Conservation (phyloP, 35 echinoderm and acorn worm species). For the Apostichopus parvimensis region DNA sequence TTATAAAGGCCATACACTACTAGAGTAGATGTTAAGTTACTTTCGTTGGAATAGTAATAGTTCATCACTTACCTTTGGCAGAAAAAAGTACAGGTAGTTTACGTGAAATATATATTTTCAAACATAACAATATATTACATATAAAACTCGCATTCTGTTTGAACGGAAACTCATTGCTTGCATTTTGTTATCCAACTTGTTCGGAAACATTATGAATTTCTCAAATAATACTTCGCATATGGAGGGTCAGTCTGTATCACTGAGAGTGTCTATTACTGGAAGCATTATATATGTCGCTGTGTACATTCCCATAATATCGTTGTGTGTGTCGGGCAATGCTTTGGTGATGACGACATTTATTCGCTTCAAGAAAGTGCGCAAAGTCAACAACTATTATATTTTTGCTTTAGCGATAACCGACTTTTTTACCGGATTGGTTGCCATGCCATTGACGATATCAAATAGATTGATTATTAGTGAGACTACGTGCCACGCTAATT, state of each 20-base stretch:
- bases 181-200: too few relatives aligned
- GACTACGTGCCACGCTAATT: not conserved
- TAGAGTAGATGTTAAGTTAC: too few relatives aligned
- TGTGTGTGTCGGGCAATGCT: not conserved
- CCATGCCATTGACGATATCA: not conserved
- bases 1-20: too few relatives aligned
- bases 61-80: too few relatives aligned
- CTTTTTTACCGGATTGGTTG: not conserved
- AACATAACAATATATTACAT: too few relatives aligned
- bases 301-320: not conserved
- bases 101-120: too few relatives aligned
- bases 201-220: not conserved
- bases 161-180: too few relatives aligned
- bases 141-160: too few relatives aligned
- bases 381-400: constrained; percentile 11
- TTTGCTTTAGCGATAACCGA: not conserved
- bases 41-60: too few relatives aligned
- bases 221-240: not conserved
- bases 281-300: not conserved
- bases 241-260: not conserved
- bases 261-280: not conserved
- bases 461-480: constrained; percentile 4
- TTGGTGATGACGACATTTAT: not conserved
- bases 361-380: not conserved
- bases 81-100: too few relatives aligned